A percentile compares a stretch with the other conserved stretches of the same genome.
Evolutionary conservation across 2,797 vertebrate genomes (phyloP).

Genomic region (Apogon talboti): DNA sequence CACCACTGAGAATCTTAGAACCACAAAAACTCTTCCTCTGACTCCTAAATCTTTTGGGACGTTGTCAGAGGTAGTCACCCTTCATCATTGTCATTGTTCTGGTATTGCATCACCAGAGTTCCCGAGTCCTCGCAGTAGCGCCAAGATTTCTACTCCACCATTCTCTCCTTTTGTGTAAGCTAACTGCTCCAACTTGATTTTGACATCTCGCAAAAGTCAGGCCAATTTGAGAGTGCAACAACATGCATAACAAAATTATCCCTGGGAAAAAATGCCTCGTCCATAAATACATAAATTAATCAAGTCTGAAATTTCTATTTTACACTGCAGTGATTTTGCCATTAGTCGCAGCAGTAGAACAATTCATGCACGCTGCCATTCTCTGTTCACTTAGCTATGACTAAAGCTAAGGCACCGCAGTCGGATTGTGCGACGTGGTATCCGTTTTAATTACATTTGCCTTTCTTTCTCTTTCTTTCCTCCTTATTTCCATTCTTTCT

Average conservation of each 20-base stretch:
- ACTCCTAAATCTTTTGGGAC: slow-evolving; percentile 71
- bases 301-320: slow-evolving; percentile 89
- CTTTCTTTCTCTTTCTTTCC: slow-evolving; percentile 33
- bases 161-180: slow-evolving; percentile 47
- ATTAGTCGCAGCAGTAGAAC: slow-evolving; percentile 84
- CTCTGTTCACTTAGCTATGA: slow-evolving; percentile 85
- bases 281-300: slow-evolving; percentile 89
- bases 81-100: slow-evolving; percentile 72
- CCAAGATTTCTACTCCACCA: slow-evolving; percentile 50
- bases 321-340: slow-evolving; percentile 85
- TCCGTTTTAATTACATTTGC: slow-evolving; percentile 79
- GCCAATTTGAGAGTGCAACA: slow-evolving; percentile 75
- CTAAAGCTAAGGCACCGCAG: slow-evolving; percentile 77
- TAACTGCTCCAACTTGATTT: slow-evolving; percentile 54
- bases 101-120: slow-evolving; percentile 57
- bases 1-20: slow-evolving; percentile 33
- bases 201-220: slow-evolving; percentile 56
- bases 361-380: slow-evolving; percentile 79
- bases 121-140: slow-evolving; percentile 43
- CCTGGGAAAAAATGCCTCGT: slow-evolving; percentile 64
- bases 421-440: slow-evolving; percentile 66
- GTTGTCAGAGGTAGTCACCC: slow-evolving; percentile 75
- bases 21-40: slow-evolving; percentile 53
- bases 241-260: slow-evolving; percentile 77
- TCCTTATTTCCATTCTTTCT: slow-evolving; percentile 21